Evolutionary conservation across 1,140 invertebrate species (phyloP), one percentile per base, ranked within the genome.

Genomic region (Harlomillsia oculata): DNA sequence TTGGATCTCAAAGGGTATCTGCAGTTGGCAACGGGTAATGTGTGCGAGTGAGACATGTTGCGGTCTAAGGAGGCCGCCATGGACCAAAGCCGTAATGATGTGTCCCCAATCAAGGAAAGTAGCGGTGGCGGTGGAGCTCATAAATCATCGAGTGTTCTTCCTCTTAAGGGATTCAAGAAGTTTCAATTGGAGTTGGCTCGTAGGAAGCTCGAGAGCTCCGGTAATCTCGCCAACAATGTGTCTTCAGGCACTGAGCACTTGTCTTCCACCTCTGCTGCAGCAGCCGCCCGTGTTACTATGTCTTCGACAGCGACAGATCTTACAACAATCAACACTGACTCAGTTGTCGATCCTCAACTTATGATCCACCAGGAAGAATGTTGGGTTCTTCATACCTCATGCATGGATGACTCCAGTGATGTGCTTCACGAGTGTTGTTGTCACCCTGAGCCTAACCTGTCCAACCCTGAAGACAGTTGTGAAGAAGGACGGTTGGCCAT

Each of bases 371-470:
- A 58, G 26, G 55, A 61, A 36, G 62, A 64, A 54, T n/a, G n/a
- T n/a, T 64, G 62, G 62, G 55, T 64, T 39, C 54, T 64, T 34
- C 62, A 64, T 53, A 64, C 62, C 14, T 58, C 62, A 23, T 60
- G 53, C 51, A 34, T 56, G 29, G 62, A 57, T 37, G 58, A 64
- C 28, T 53, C 62, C 11, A 57, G 40, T 53, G 62, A 60, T 40
- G 26, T 63, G 49, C 44, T 57, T 20, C 62, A 56, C 45, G 62
- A 64, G 45, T 64, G 62, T 52, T 61, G 55, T 36, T 60, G 59
- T 53, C 58, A 59, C 25, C 58, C 54, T 2, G 62, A 60, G 41
- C n/a, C n/a, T n/a, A 45, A 48, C 14, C 51, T 50, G 30, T 58
- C 56, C 30, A 43, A 41, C 29, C 29, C 50, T n/a, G 56, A 51